Conservation (phyloP, 2,888 invertebrate species). For the Periphyllus acericola region DNA sequence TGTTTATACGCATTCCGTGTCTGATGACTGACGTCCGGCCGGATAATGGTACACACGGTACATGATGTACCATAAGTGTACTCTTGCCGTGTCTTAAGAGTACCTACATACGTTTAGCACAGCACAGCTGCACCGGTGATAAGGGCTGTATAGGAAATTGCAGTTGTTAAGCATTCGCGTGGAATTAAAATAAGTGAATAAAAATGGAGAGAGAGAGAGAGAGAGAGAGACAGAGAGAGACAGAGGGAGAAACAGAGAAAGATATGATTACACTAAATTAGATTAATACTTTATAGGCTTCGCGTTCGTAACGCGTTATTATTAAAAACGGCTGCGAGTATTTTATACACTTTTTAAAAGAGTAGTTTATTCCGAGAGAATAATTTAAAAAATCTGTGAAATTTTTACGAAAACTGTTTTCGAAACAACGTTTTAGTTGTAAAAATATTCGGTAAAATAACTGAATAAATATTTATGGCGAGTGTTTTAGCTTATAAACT, state of each 20-base stretch:
- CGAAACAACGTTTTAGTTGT: slow-evolving; percentile 9
- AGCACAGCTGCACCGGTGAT: neutral
- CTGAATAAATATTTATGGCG: slow-evolving; percentile 44
- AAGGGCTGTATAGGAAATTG: neutral
- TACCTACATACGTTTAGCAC: neutral
- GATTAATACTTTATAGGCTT: neutral
- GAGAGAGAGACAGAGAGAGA: no score
- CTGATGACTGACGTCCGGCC: neutral
- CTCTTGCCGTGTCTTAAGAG: neutral
- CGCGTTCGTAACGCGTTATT: neutral
- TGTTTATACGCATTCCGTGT: no score
- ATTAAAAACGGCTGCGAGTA: neutral
- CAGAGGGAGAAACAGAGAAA: neutral
- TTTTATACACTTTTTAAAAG: neutral
- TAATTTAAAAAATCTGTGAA: slow-evolving; percentile 17
- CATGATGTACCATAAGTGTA: neutral
- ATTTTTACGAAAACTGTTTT: slow-evolving; percentile 36
- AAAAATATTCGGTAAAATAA: slow-evolving; percentile 43
- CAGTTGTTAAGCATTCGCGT: neutral
- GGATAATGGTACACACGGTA: neutral
- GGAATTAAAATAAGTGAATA: neutral
- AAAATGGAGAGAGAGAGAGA: neutral
- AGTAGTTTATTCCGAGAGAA: neutral
- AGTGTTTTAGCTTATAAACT: slow-evolving; percentile 39
- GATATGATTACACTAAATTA: neutral